Evolutionary conservation across 2,113 vertebrate genomes (phyloP).

Genomic region (Grallaria varia): DNA sequence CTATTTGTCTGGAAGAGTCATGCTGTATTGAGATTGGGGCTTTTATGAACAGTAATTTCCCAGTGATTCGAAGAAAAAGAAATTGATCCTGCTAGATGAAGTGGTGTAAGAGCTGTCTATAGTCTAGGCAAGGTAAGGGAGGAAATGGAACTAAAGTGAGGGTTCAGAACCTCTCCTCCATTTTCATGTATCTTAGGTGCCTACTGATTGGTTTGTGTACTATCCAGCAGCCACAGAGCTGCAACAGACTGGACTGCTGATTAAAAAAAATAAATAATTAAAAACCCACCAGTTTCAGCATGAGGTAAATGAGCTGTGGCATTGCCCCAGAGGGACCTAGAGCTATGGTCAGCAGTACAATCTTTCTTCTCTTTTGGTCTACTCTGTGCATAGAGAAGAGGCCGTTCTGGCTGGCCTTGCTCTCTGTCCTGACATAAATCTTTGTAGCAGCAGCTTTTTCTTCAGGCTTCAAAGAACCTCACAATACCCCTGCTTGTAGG

Average conservation of each 20-base stretch:
- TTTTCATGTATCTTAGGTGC: neutral
- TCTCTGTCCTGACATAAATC: neutral
- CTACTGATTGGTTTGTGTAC: neutral
- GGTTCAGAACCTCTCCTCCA: neutral
- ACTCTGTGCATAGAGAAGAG: neutral
- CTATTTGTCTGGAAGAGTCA: neutral
- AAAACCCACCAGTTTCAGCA: neutral
- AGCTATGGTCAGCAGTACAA: neutral
- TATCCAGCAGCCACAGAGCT: neutral
- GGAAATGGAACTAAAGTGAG: neutral
- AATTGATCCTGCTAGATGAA: neutral
- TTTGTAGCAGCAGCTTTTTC: neutral
- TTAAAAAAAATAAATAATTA: too few species aligned
- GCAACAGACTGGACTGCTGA: neutral
- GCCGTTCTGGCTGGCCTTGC: neutral
- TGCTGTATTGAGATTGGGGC: neutral
- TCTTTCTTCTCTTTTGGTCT: neutral
- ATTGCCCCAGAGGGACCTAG: slow-evolving; percentile 1
- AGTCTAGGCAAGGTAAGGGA: neutral
- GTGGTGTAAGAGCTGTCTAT: neutral
- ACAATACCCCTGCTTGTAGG: neutral
- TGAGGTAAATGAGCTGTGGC: slow-evolving; percentile 53
- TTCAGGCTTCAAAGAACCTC: neutral
- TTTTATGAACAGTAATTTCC: neutral
- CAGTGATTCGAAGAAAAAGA: neutral